These are phyloP conservation scores for Bedellia somnulentella DNA, from an alignment of 2,888 invertebrate species.

Conservation along the genomic window DNA sequence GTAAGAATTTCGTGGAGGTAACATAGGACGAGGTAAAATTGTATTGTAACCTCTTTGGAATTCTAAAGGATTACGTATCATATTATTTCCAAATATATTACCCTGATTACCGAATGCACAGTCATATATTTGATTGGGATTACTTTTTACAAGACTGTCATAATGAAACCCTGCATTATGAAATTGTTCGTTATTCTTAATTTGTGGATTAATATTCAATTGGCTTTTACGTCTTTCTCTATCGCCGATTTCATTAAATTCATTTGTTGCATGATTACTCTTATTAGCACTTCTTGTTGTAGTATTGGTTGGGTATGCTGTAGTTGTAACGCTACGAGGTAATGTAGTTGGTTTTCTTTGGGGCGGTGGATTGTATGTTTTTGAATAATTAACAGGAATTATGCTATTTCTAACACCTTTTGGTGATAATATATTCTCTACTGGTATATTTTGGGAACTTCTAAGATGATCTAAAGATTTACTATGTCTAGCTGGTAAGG, in stretches of 20 bases:
- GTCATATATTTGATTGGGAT: slow-evolving; percentile 51
- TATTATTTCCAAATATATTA: slow-evolving; percentile 49
- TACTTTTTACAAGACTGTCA: slow-evolving; percentile 30
- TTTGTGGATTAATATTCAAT: slow-evolving; percentile 27
- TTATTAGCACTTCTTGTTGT: slow-evolving; percentile 40
- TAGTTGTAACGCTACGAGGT: slow-evolving; percentile 50
- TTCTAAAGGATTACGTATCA: slow-evolving; percentile 58
- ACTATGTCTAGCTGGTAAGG: slow-evolving; percentile 73
- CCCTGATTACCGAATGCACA: slow-evolving; percentile 60
- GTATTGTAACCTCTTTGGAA: slow-evolving; percentile 60
- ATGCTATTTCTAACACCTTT: slow-evolving; percentile 38
- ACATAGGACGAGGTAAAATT: slow-evolving; percentile 60
- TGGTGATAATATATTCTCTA: slow-evolving; percentile 21
- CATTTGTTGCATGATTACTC: slow-evolving; percentile 60
- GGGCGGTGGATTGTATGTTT: slow-evolving; percentile 37
- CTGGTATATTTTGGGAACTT: slow-evolving; percentile 45
- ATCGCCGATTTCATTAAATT: slow-evolving; percentile 64
- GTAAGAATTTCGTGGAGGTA: slow-evolving; percentile 66
- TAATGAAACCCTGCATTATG: slow-evolving; percentile 48
- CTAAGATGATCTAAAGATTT: slow-evolving; percentile 80
- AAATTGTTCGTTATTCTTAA: slow-evolving; percentile 45
- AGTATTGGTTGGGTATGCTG: slow-evolving; percentile 44
- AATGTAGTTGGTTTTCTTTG: slow-evolving; percentile 49
- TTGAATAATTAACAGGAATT: slow-evolving; percentile 45
- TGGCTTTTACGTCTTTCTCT: no score